phyloP scores from a whole-genome alignment of 2,113 vertebrate species.

The Chiloscyllium plagiosum region DNA sequence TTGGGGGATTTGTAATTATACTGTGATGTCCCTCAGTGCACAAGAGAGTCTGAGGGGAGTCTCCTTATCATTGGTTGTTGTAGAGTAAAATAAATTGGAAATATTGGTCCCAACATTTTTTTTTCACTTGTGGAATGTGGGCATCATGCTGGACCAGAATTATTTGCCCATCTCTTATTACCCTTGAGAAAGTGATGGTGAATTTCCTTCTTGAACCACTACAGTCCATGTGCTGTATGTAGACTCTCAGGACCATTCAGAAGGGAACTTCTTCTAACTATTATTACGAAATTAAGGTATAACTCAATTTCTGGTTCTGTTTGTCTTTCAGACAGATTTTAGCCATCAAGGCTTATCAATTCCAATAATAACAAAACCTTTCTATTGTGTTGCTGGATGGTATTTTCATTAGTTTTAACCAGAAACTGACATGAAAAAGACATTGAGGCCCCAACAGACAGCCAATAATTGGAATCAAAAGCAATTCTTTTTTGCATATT shows the following conservation, averaged over 20 bases:
- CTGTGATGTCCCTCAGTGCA: too few species aligned
- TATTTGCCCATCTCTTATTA: too few species aligned
- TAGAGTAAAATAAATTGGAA: neutral
- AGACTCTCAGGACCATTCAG: too few species aligned
- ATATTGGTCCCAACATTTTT: neutral
- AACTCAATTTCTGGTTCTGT: neutral
- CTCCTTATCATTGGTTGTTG: neutral
- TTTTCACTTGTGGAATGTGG: too few species aligned
- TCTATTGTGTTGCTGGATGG: neutral
- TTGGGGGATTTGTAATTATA: too few species aligned
- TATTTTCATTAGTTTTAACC: neutral
- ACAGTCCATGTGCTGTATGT: too few species aligned
- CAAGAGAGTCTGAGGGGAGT: too few species aligned
- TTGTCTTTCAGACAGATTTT: neutral
- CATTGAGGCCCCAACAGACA: neutral
- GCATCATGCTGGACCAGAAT: too few species aligned
- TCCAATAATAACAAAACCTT: neutral
- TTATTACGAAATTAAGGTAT: neutral
- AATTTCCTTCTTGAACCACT: too few species aligned
- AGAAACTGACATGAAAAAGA: neutral
- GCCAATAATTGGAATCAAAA: neutral
- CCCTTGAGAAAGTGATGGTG: too few species aligned
- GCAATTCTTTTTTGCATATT: neutral
- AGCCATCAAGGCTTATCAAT: neutral
- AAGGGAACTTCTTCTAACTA: neutral